phyloP scores from a whole-genome alignment of 2,888 invertebrate species.

The Heliothis peltigera region DNA sequence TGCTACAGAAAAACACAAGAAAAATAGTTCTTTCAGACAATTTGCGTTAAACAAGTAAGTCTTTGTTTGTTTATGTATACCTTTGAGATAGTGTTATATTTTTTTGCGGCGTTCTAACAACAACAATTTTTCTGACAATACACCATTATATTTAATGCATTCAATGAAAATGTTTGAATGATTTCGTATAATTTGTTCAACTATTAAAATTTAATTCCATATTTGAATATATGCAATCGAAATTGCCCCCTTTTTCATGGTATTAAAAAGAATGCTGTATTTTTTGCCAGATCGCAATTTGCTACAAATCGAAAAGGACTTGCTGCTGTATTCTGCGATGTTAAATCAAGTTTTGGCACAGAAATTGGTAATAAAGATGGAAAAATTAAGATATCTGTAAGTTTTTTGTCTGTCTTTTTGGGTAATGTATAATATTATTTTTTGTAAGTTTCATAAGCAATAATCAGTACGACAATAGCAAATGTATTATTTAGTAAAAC shows the following conservation, averaged over 20 bases:
- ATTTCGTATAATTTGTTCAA: not conserved
- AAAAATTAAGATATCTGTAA: conserved; percentile 64
- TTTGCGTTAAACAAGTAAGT: conserved; percentile 61
- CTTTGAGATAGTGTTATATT: not conserved
- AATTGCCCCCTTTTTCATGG: not conserved
- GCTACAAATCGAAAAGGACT: conserved; percentile 50
- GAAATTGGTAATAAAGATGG: conserved; percentile 27
- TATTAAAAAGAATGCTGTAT: not conserved
- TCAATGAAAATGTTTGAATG: not conserved
- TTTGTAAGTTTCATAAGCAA: too few relatives aligned
- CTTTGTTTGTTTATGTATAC: conserved; percentile 26
- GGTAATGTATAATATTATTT: not conserved
- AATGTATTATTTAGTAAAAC: too few relatives aligned
- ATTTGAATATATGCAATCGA: not conserved
- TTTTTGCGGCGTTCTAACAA: not conserved
- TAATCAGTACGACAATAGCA: too few relatives aligned
- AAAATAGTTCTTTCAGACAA: conserved; percentile 53
- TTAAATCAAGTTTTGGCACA: conserved; percentile 42
- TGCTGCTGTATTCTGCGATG: conserved; percentile 56
- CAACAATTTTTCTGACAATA: not conserved
- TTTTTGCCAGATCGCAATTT: conserved; percentile 47
- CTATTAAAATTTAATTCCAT: not conserved
- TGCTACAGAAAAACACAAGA: conserved; percentile 54
- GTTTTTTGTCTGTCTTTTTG: conserved; percentile 29
- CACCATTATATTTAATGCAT: not conserved